Percentiles rank a stretch among this genome's conserved stretches.
Evolutionary conservation across 1,140 invertebrate genomes (phyloP).

Genomic region (Tetragonula clypearis): DNA sequence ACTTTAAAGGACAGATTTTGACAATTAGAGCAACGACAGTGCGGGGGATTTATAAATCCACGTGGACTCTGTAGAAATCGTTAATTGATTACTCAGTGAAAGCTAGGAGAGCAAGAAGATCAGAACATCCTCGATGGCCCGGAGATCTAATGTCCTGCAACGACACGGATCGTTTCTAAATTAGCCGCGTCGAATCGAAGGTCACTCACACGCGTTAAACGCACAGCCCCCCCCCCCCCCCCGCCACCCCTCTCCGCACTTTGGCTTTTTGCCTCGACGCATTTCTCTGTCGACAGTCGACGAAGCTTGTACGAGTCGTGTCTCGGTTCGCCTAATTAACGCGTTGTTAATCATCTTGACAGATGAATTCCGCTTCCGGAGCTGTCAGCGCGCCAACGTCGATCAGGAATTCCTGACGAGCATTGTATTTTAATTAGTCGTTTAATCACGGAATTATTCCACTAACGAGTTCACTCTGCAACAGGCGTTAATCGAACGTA

Average conservation of each 20-base stretch:
- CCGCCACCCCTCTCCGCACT: too few relatives aligned
- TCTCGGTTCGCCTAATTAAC: constrained; percentile 44
- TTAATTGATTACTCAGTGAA: not conserved
- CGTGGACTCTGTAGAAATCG: not conserved
- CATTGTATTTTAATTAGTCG: constrained; percentile 53
- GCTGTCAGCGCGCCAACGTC: constrained; percentile 37
- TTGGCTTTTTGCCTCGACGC: constrained; percentile 8
- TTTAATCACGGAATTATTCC: constrained; percentile 18
- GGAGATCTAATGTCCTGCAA: not conserved
- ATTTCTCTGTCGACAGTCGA: constrained; percentile 21
- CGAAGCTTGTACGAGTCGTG: not conserved
- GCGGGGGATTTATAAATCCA: not conserved
- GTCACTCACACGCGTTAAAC: constrained; percentile 21
- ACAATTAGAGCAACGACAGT: too few relatives aligned
- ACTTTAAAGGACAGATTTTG: too few relatives aligned
- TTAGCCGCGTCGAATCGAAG: constrained; percentile 21
- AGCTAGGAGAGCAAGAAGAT: not conserved
- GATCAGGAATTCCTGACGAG: constrained; percentile 32
- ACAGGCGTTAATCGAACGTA: constrained; percentile 18
- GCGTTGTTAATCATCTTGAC: constrained; percentile 47
- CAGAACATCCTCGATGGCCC: too few relatives aligned
- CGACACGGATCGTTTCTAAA: not conserved
- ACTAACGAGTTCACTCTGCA: constrained; percentile 8
- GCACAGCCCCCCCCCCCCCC: not conserved
- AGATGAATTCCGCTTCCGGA: constrained; percentile 54